Base-by-base conservation (phyloP, 2,888 invertebrate genomes). In the Drosophila vallismaia region DNA sequence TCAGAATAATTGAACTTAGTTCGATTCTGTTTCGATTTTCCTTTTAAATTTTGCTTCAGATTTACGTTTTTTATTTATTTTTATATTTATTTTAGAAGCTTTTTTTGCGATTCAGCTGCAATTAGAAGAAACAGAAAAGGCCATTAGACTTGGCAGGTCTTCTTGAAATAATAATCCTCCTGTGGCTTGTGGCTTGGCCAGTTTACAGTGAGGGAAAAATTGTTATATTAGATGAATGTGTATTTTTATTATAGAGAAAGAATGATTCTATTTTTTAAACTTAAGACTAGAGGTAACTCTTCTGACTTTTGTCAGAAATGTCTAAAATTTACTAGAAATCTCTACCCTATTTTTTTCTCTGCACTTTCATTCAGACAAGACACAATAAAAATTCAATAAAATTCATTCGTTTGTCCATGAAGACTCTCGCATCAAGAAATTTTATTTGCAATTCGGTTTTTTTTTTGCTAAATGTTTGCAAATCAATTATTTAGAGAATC, bases 101-200 rank as follows among this genome's bases (percentile, higher is more conserved):
- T 48, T 46, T 46, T 19, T 19, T 19, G 24, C 52, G 26, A 42
- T 38, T 14, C 42, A 40, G 31, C 60, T 62, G 60, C 48, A 62
- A 60, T 42, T 26, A 28, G 26, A 60, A 48, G 46, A 54, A 24
- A 12, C 24, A 10, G 44, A 44, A 7, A 44, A 5, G n/a, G 48
- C 60, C 60, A 62, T 58, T 62, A 62, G 60, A 28, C 46, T 24
- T 48, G 58, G 57, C 60, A 57, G 60, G 26, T n/a, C 8, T 4
- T 57, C 31, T 31, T 58, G 60, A 36, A 60, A 60, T 48, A 60
- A 58, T 60, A 60, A 60, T 58, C 58, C 57, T 58, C 58, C 14
- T 46, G 38, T 46, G 57, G 57, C 24, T 12, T 10, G 57, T 46
- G 28, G 6, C 28, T 28, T 7, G 14, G 26, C 1, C 12, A 52